These are phyloP conservation scores for Tetragonula carbonaria DNA, from an alignment of 2,888 invertebrate genomes.

Conservation along the genomic window DNA sequence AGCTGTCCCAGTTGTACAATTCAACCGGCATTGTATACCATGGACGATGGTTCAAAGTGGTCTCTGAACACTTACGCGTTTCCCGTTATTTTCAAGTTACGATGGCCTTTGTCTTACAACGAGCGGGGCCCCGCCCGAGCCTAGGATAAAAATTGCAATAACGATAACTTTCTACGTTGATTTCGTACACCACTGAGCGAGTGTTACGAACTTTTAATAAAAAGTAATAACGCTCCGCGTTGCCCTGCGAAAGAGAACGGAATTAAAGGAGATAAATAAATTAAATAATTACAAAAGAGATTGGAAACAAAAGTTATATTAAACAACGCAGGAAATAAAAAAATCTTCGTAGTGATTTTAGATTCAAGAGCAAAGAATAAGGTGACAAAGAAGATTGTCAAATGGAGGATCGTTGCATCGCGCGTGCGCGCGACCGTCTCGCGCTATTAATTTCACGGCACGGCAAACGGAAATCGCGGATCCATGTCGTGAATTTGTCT, in stretches of 20 bases:
- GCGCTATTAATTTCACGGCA: neutral
- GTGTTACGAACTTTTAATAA: neutral
- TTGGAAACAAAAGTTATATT: neutral
- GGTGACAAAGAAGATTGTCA: neutral
- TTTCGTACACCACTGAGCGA: neutral
- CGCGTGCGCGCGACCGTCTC: neutral
- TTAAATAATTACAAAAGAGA: too few species aligned
- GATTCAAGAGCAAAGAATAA: neutral
- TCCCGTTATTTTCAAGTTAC: slow-evolving; percentile 3
- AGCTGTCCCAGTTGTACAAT: slow-evolving; percentile 16
- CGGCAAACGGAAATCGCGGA: neutral
- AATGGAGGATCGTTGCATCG: neutral
- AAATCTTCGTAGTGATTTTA: neutral
- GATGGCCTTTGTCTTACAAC: neutral
- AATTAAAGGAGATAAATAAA: too few species aligned
- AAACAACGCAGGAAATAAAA: too few species aligned
- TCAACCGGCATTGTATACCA: slow-evolving; percentile 1
- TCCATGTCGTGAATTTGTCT: slow-evolving; percentile 3
- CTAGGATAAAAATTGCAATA: neutral
- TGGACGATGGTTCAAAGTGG: neutral
- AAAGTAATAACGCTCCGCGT: neutral
- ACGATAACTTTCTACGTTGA: neutral
- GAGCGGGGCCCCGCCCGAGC: too few species aligned
- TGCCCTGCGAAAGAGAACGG: neutral
- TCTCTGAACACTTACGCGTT: neutral